Base-by-base conservation (phyloP, 2,888 invertebrate genomes). In the Drosophila pullipes region DNA sequence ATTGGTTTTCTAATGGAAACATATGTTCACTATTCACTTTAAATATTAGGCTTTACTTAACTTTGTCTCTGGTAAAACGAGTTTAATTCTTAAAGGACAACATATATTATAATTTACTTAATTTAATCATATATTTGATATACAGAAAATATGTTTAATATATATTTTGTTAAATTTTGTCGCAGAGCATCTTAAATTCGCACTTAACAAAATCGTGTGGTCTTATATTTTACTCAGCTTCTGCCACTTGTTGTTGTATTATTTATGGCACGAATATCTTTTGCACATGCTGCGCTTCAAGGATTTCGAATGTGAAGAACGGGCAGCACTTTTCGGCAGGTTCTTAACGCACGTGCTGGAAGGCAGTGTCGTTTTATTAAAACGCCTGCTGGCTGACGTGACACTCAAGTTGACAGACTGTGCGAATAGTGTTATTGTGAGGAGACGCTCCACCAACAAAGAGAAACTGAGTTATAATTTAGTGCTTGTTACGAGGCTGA, bases 251-350 rank as follows among this genome's bases (percentile, higher is more conserved):
- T 64, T 77, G 49, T 69, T 73, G 55, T 71, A 74, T 76, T 79
- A 79, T 80, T 71, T 80, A 79, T 80, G 70, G 60, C 68, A 69
- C 62, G 60, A 78, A 76, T 76, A 69, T 71, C 61, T 57, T 58
- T 54, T 67, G 73, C 76, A 69, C 80, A 77, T 72, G 80, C 71
- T 72, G 76, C 62, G 76, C 65, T 49, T 68, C 57, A 65, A 74
- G 44, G 25, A 49, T 39, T 50, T 37, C 44, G 25, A 50, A 54
- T 66, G 62, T 39, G 55, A 58, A 55, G 41, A 63, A 61, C 69
- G 58, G 53, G 28, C 39, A 44, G 41, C 61, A 64, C 54, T 67
- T 70, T 66, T 76, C 58, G 50, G 39, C 60, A 55, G 66, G 44
- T 59, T 66, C 63, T 31, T 64, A 49, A 62, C 54, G 64, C 72